phyloP scores from a whole-genome alignment of 30 jellyfish, hydroid and myxozoan genomes.

The Aurelia sp. region DNA sequence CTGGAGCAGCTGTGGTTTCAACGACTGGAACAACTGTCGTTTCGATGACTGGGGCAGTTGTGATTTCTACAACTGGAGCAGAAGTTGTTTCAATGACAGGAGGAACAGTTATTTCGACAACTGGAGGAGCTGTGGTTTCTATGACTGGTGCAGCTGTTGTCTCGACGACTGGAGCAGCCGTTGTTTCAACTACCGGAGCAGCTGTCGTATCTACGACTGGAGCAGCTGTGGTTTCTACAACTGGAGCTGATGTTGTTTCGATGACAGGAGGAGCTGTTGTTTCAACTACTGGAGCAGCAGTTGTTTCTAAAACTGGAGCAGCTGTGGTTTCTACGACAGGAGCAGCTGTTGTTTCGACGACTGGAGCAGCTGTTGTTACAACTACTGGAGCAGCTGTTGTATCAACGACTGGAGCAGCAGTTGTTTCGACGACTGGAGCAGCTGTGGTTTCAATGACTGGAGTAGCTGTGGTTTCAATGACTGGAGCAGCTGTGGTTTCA shows the following conservation, averaged over 20 bases:
- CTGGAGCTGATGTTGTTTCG: slow-evolving; percentile 17
- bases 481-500: slow-evolving; percentile 31
- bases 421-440: slow-evolving; percentile 11
- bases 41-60: slow-evolving; percentile 8
- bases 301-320: slow-evolving; percentile 5
- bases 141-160: slow-evolving; percentile 45
- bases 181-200: background rate
- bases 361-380: slow-evolving; percentile 22
- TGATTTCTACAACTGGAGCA: slow-evolving; percentile 11
- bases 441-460: background rate
- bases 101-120: slow-evolving; percentile 28
- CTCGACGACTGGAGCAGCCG: slow-evolving; percentile 3
- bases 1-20: slow-evolving; percentile 7
- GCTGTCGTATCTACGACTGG: slow-evolving; percentile 20
- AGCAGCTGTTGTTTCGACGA: slow-evolving; percentile 4
- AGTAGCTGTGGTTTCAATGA: background rate
- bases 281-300: slow-evolving; percentile 13
- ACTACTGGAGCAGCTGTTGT: slow-evolving; percentile 16
- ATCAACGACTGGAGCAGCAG: background rate
- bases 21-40: slow-evolving; percentile 6
- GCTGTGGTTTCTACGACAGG: slow-evolving; percentile 10
- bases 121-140: slow-evolving; percentile 45
- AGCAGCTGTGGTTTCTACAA: slow-evolving; percentile 1
- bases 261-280: background rate
- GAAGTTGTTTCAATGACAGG: slow-evolving; percentile 14